Conservation (phyloP, 2,113 vertebrate genomes). For the Globicephala melas region DNA sequence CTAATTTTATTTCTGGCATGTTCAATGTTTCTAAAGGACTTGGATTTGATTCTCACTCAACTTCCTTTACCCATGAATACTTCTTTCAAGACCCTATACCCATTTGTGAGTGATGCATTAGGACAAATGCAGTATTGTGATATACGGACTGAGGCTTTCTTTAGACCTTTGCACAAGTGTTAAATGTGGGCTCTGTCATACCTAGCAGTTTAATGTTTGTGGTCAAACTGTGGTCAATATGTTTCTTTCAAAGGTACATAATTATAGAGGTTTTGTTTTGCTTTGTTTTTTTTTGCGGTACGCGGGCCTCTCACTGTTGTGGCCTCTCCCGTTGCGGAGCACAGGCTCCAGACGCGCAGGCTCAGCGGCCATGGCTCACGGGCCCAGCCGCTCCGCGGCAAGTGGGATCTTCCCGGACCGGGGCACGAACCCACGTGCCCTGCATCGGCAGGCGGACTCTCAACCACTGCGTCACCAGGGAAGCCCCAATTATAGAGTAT, state of each 20-base stretch:
- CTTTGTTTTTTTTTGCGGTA: too few relatives aligned
- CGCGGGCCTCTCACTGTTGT: too few relatives aligned
- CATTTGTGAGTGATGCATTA: background rate
- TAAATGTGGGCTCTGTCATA: background rate
- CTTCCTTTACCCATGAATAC: background rate
- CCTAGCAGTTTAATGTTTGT: background rate
- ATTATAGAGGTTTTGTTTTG: background rate
- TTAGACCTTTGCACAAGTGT: background rate
- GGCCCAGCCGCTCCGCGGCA: too few relatives aligned
- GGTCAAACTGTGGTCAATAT: background rate
- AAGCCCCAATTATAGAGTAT: background rate
- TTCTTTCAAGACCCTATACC: background rate
- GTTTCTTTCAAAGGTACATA: background rate
- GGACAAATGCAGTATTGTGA: too few relatives aligned
- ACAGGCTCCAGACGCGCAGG: too few relatives aligned
- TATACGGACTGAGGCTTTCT: background rate
- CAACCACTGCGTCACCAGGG: too few relatives aligned
- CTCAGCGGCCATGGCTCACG: too few relatives aligned
- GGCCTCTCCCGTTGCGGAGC: too few relatives aligned
- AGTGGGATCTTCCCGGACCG: too few relatives aligned
- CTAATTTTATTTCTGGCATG: background rate
- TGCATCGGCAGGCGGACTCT: too few relatives aligned
- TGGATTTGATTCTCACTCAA: background rate
- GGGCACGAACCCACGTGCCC: too few relatives aligned
- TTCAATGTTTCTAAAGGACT: background rate